Conservation (phyloP, 35 echinoderm and acorn worm species). For the Strongylocentrotus purpuratus region DNA sequence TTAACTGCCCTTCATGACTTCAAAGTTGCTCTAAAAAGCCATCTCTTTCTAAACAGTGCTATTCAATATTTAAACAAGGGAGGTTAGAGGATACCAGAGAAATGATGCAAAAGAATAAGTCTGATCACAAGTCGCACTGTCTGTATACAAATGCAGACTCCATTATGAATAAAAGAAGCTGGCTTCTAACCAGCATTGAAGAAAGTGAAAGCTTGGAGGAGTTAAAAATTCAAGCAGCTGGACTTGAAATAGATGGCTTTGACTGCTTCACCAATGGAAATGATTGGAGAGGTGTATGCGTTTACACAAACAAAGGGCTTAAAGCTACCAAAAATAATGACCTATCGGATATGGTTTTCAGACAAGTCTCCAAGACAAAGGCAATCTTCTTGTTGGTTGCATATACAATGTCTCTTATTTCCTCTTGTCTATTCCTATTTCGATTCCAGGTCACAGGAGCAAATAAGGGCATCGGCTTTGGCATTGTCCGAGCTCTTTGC, state of each 20-base stretch:
- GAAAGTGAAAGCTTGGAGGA: not conserved
- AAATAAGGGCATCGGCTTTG: constrained; percentile 89
- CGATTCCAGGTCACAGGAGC: constrained; percentile 69
- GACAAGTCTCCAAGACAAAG: not conserved
- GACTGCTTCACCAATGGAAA: not conserved
- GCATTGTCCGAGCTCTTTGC: constrained; percentile 69
- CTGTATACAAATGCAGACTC: not conserved
- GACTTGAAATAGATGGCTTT: not conserved
- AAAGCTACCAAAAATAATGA: not conserved
- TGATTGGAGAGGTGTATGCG: not conserved
- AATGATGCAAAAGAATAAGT: not conserved
- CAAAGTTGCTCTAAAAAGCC: too few relatives aligned
- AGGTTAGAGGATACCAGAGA: not conserved
- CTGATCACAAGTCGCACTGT: not conserved
- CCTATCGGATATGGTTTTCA: not conserved
- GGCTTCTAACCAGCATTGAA: not conserved
- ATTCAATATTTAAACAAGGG: too few relatives aligned
- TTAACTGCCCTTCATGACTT: too few relatives aligned
- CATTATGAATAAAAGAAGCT: not conserved
- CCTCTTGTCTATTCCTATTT: too few relatives aligned
- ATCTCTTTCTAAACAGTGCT: too few relatives aligned
- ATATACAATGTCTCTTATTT: not conserved
- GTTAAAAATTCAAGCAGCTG: not conserved
- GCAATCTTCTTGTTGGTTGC: not conserved
- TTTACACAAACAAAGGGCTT: not conserved